phyloP scores from a whole-genome alignment of 2,888 invertebrate species.

The Macrosiphum euphorbiae region DNA sequence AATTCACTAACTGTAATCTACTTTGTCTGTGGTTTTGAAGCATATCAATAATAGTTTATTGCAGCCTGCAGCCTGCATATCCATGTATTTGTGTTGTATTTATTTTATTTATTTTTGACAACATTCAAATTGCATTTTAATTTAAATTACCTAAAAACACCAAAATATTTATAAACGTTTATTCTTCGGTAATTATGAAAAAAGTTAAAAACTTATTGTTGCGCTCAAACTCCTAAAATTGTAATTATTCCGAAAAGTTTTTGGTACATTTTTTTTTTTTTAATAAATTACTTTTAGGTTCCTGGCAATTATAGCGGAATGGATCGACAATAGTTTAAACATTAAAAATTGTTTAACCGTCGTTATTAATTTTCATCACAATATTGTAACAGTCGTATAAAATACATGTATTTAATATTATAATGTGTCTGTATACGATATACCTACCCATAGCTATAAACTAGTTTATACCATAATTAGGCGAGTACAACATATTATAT shows the following conservation, averaged over 20 bases:
- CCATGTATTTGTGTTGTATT: not conserved
- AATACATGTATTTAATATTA: not conserved
- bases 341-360: not conserved
- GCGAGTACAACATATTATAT: not conserved
- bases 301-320: too few relatives aligned
- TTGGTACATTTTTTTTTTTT: not conserved
- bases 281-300: not conserved
- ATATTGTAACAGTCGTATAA: not conserved
- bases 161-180: slow-evolving; percentile 37
- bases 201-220: slow-evolving; percentile 33
- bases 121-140: slow-evolving; percentile 17
- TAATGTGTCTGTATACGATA: not conserved
- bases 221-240: slow-evolving; percentile 26
- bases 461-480: not conserved
- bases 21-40: not conserved
- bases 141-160: slow-evolving; percentile 20
- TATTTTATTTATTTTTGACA: not conserved
- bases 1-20: not conserved
- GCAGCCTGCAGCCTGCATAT: not conserved
- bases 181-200: slow-evolving; percentile 23
- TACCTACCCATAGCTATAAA: not conserved
- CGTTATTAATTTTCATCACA: not conserved
- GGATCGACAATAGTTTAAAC: not conserved
- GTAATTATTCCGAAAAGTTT: slow-evolving; percentile 47
- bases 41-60: not conserved